Base-by-base conservation (phyloP, 2,113 vertebrate genomes). In the Oplegnathus fasciatus region DNA sequence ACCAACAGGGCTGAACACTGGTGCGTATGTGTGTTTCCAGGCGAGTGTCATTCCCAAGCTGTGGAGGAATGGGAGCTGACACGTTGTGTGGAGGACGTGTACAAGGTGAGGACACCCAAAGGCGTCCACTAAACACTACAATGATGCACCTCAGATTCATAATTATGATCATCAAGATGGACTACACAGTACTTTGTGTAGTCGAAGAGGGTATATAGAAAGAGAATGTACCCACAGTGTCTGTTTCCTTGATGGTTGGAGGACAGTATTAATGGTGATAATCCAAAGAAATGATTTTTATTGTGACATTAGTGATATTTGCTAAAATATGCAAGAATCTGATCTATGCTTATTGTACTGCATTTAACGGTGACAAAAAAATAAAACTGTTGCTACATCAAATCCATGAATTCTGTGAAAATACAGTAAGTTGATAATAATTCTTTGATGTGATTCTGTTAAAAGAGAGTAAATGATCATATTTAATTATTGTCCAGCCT, bases 31-130 rank as follows among this genome's bases (percentile, higher is more conserved):
- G 26, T 52, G n/a, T 90, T 87, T 85, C 11, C 75, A 94, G 94
- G 32, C 0, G 89, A 82, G 22, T 88, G 86, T 26, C 34, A 89
- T 50, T 52, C 66, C 1, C 93, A 90, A 46, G 95, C 91, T 0
- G 97, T 98, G 84, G 89, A 96, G 58, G 98, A 99, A 90, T 92
- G 93, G 84, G 97, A 97, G 87, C 95, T 99, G 72, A 88, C 94
- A 0, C 88, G 83, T n/a, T 98, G 97, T 58, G 83, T 99, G 64
- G 97, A 98, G 75, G 97, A 97, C 44, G 65, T 98, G 3, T 95
- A 96, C 91, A 99, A 99, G 97, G 98, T 99, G 88, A 93, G 2
- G 34, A 50, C 2, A 26, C 26, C 26, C 28, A 4, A 28, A 46
- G 3, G 11, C 50, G 26, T 46, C 20, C 44, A 34, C 44, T 50